Evolutionary conservation across 2,797 vertebrate species (phyloP).

Genomic region (Lithobates pipiens): DNA sequence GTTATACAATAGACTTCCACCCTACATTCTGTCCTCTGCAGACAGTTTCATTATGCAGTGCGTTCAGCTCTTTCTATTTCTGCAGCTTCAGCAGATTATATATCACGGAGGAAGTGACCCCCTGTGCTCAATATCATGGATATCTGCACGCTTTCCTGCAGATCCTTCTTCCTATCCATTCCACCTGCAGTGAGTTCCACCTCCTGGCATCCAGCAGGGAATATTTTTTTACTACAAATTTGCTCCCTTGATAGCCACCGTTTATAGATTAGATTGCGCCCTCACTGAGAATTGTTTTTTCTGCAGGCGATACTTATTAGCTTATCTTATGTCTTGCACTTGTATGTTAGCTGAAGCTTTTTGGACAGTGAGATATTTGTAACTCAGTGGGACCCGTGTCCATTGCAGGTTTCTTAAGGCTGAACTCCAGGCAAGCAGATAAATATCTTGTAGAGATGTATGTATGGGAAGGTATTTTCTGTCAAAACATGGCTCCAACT

Average conservation of each 20-base stretch:
- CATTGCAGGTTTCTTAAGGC: background rate
- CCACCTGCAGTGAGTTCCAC: background rate
- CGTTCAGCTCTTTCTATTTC: conserved; percentile 45
- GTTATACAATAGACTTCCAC: background rate
- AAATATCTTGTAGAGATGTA: background rate
- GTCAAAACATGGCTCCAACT: too few relatives aligned
- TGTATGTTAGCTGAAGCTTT: background rate
- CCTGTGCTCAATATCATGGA: conserved; percentile 23
- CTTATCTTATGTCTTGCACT: background rate
- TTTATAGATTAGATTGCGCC: background rate
- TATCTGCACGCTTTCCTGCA: conserved; percentile 24
- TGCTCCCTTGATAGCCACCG: background rate
- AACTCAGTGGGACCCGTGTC: background rate
- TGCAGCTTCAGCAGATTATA: conserved; percentile 51
- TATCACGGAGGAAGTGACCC: conserved; percentile 56
- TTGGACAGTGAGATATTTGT: background rate
- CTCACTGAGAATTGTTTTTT: background rate
- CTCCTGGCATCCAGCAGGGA: background rate
- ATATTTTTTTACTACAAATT: background rate
- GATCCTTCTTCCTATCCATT: background rate
- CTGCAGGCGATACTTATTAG: background rate
- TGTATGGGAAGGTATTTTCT: background rate
- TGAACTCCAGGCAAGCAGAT: background rate
- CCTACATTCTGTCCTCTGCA: conserved; percentile 6
- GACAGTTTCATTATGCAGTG: conserved; percentile 27